Evolutionary conservation across 2,113 vertebrate genomes (phyloP).

Genomic region (Origma solitaria): DNA sequence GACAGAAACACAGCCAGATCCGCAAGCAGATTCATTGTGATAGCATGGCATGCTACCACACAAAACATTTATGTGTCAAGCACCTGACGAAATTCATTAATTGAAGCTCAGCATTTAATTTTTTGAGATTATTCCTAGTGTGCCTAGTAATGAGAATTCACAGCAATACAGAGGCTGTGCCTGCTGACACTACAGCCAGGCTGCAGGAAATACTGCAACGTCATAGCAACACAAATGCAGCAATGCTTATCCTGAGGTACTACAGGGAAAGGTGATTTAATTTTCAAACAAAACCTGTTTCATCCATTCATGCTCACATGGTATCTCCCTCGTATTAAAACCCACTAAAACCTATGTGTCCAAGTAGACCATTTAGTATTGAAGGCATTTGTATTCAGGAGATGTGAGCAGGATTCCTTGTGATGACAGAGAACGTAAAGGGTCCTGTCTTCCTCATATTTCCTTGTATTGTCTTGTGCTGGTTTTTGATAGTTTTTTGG

Average conservation of each 20-base stretch:
- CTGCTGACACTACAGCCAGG: not conserved
- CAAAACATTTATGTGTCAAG: not conserved
- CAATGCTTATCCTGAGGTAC: not conserved
- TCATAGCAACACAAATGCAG: not conserved
- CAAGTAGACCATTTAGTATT: not conserved
- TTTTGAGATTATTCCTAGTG: not conserved
- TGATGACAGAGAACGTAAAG: accelerated
- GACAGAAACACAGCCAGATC: not conserved
- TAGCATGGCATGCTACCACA: not conserved
- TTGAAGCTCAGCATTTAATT: not conserved
- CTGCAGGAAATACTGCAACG: not conserved
- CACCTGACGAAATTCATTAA: not conserved
- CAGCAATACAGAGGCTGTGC: not conserved
- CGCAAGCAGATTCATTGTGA: not conserved
- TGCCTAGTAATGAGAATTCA: not conserved
- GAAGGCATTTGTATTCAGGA: not conserved
- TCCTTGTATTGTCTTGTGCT: not conserved
- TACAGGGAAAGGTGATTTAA: not conserved
- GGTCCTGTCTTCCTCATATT: not conserved
- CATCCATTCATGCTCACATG: not conserved
- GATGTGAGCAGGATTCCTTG: not conserved
- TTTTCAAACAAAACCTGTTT: not conserved
- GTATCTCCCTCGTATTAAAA: not conserved
- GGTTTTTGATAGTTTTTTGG: not conserved
- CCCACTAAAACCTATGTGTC: not conserved